Evolutionary conservation across 92 coral and sea anemone genomes (phyloP).

Genomic region (Epizoanthus stellaris): DNA sequence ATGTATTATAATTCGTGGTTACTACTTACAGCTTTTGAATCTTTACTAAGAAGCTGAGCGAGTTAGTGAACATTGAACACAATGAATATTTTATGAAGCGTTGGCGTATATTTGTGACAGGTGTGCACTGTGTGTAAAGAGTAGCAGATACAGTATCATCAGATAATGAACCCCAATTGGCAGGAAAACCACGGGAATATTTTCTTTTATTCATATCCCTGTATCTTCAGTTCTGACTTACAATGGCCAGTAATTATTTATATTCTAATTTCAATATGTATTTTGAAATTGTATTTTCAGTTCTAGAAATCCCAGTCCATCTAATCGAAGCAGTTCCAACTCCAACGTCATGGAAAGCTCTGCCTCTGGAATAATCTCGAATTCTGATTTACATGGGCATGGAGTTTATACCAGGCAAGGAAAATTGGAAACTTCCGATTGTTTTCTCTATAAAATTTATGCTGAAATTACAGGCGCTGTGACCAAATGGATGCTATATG

Average conservation of each 20-base stretch:
- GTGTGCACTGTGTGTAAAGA: conserved; percentile 16
- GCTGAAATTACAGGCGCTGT: background rate
- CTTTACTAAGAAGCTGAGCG: conserved; percentile 2
- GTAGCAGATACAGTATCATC: background rate
- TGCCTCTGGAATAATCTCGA: background rate
- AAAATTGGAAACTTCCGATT: background rate
- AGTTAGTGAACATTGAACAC: conserved; percentile 5
- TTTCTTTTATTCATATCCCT: conserved; percentile 1
- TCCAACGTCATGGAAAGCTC: background rate
- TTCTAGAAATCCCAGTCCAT: background rate
- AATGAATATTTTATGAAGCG: conserved; percentile 26
- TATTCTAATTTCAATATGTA: background rate
- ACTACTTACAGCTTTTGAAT: background rate
- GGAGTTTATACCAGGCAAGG: conserved; percentile 18
- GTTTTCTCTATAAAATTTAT: too few species aligned
- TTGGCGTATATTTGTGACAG: conserved; percentile 3
- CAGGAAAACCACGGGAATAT: background rate
- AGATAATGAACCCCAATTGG: background rate
- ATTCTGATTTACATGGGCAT: background rate
- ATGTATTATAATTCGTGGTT: background rate
- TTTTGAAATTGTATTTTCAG: background rate
- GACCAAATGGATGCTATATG: background rate
- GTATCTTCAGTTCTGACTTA: background rate
- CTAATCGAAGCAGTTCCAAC: conserved; percentile 3
- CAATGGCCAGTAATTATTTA: background rate